Base-by-base conservation (phyloP, 2,888 invertebrate genomes). In the Tenodera sinensis region DNA sequence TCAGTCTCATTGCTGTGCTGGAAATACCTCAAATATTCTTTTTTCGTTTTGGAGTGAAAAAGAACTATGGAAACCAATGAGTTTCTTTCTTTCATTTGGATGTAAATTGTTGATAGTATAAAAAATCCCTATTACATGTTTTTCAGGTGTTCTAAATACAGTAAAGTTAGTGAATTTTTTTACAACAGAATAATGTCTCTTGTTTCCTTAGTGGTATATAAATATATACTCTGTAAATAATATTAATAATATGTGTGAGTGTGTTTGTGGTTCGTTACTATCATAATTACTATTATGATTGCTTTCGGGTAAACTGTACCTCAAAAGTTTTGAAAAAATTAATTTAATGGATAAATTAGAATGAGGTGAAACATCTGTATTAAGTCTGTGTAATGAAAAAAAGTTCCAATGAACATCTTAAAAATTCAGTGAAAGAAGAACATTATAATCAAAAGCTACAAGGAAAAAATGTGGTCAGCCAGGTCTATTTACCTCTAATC, bases 1-100 rank as follows among this genome's bases (percentile, higher is more conserved):
- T 71, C 54, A 71, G 54, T 71, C 54, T 71, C 54, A 71, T 71
- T 87, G 27, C 28, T 28, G 83, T 83, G 34, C 83, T 85, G 71
- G 87, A 89, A 87, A 89, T 89, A 89, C 89, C 89, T 89, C 87
- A 89, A 34, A 87, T 28, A 83, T 83, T 85, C 27, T 42, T 85
- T 85, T 27, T 42, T 42, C 42, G 25, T 85, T 42, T 34, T 34
- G 82, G 30, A 83, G 47, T 83, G 82, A 88, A n/a, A 82, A 83
- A 83, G 42, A 30, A 20, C 83, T 83, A 47, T 88, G 83, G 83
- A 42, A 88, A 83, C 82, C 54, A 71, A 71, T 71, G 54, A 71
- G 54, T 71, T 54, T 34, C 82, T 87, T 83, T 34, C 82, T 87
- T 87, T 83, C n/a, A 34, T 47, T 87, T 87, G 34, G n/a, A 83